Evolutionary conservation across 2,113 vertebrate genomes (phyloP), one percentile per base, ranked within the genome.

Genomic region (Varanus komodoensis): DNA sequence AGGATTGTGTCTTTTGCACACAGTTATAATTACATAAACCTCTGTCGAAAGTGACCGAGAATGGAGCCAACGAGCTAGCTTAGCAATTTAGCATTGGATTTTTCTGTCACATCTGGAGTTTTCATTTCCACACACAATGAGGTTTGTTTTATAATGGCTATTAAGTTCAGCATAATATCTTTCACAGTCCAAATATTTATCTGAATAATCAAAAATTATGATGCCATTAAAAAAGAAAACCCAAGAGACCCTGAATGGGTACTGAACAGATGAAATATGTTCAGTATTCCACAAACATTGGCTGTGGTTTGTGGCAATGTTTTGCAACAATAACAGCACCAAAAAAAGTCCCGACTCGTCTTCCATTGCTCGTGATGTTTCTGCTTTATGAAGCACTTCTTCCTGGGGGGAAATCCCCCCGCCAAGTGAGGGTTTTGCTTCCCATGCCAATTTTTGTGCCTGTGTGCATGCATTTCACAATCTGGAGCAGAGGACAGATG

Each of bases 141-240:
- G 87, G n/a, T 86, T 82, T 77, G 7, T 93, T 96, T 95, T 93
- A 94, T 84, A 93, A 52, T 93, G n/a, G 38, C 1, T 61, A 93
- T 95, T 95, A 96, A 93, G 89, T 93, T 73, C 87, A 19, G 90
- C 85, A 91, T 89, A 82, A 91, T 92, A 89, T 93, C 95, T 95
- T 93, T 89, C 89, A 71, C 93, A 95, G 94, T 93, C 92, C 94
- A 96, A 95, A 96, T 96, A 96, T 96, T 96, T 95, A 95, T 96
- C 95, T 95, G 94, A 94, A 94, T 96, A 96, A 96, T 96, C 95
- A 96, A 96, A 94, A 94, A 93, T 95, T 95, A 96, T 3, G 93
- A 92, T 91, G 92, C 92, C 91, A 92, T 95, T 73, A 96, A 95
- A 96, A 2, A 25, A 15, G 32, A 3, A 3, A 17, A 19, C 29